phyloP scores from a whole-genome alignment of 2,888 invertebrate species.

The Argyresthia albistria region DNA sequence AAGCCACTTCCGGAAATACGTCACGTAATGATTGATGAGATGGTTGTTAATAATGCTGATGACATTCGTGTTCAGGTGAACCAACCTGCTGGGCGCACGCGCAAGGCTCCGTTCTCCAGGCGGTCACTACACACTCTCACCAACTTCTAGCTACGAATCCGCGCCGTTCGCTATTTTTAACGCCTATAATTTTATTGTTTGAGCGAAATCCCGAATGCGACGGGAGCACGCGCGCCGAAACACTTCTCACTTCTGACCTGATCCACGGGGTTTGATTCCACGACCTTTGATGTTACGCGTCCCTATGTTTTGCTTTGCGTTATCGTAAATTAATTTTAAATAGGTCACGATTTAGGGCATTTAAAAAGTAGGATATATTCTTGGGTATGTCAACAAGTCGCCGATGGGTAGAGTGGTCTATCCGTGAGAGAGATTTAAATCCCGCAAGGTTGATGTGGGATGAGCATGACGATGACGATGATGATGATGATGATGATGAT shows the following conservation, averaged over 20 bases:
- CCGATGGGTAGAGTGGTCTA: no score
- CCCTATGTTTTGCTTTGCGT: not conserved
- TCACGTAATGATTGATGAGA: no score
- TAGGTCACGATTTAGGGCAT: not conserved
- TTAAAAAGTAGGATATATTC: no score
- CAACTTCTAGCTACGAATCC: slow-evolving; percentile 27
- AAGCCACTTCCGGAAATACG: not conserved
- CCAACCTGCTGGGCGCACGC: slow-evolving; percentile 46
- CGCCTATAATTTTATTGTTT: slow-evolving; percentile 71
- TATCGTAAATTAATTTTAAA: slow-evolving; percentile 2
- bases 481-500: no score
- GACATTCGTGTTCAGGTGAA: slow-evolving; percentile 66
- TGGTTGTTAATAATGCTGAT: slow-evolving; percentile 34
- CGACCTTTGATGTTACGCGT: slow-evolving; percentile 2
- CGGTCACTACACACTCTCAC: slow-evolving; percentile 51
- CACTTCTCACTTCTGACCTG: slow-evolving; percentile 41
- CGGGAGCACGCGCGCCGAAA: slow-evolving; percentile 52
- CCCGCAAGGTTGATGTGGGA: no score
- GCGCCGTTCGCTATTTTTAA: slow-evolving; percentile 51
- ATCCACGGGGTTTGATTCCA: not conserved
- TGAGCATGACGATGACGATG: no score
- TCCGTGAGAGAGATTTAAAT: no score
- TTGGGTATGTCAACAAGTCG: no score
- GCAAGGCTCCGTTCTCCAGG: slow-evolving; percentile 53
- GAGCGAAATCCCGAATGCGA: slow-evolving; percentile 52